Conservation (phyloP, 1,140 invertebrate genomes). For the Bathynomus jamesi region DNA sequence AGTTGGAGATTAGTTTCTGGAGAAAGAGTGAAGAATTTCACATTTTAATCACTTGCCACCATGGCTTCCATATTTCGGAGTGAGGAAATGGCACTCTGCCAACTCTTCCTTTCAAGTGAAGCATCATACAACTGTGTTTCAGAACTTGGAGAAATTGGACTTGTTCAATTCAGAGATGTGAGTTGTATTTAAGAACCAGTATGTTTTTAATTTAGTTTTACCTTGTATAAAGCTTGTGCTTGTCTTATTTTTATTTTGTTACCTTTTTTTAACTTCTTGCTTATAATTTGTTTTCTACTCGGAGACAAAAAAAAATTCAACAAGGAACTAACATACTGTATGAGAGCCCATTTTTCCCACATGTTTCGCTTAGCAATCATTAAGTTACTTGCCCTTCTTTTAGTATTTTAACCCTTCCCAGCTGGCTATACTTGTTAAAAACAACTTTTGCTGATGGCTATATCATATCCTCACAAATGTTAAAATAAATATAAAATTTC, state of each 20-base stretch:
- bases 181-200: constrained; percentile 48
- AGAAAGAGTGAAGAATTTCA: too few relatives aligned
- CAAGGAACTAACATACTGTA: too few relatives aligned
- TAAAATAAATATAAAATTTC: too few relatives aligned
- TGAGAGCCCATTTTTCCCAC: too few relatives aligned
- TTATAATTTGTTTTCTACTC: neutral
- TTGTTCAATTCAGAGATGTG: constrained; percentile 82
- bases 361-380: neutral
- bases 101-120: constrained; percentile 80
- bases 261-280: neutral
- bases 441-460: too few relatives aligned
- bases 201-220: neutral
- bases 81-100: constrained; percentile 80
- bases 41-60: constrained; percentile 7
- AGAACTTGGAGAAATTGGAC: constrained; percentile 77
- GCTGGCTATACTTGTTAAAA: too few relatives aligned
- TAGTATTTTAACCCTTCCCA: too few relatives aligned
- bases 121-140: constrained; percentile 82
- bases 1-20: too few relatives aligned
- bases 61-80: constrained; percentile 64
- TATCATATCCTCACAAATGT: too few relatives aligned
- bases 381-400: neutral
- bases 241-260: neutral
- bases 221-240: neutral
- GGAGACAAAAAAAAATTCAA: too few relatives aligned